Conservation (phyloP, 2,113 vertebrate genomes). For the Hiodon tergisus region DNA sequence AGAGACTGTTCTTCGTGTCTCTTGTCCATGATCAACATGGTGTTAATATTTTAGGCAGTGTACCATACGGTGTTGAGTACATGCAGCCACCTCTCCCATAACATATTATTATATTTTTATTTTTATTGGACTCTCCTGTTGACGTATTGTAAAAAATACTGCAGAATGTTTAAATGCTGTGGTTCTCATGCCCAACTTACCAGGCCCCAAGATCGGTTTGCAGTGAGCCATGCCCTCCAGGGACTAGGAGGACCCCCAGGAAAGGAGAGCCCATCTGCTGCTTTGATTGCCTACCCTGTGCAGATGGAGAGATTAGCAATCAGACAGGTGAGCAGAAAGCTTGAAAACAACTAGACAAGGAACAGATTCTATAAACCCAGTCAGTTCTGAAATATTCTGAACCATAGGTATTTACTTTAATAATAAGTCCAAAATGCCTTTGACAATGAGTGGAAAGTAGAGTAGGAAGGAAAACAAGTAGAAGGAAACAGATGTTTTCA, state of each 20-base stretch:
- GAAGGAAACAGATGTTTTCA: no score
- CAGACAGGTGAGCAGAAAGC: slow-evolving; percentile 44
- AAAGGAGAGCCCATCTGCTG: slow-evolving; percentile 64
- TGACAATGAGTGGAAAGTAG: no score
- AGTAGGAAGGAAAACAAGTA: no score
- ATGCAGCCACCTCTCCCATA: no score
- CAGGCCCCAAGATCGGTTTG: slow-evolving; percentile 61
- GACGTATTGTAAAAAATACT: neutral
- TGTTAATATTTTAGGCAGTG: no score
- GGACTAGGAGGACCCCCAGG: slow-evolving; percentile 54
- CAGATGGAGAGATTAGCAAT: slow-evolving; percentile 61
- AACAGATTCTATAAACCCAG: neutral
- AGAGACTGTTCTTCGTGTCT: no score
- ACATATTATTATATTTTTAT: neutral
- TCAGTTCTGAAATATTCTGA: neutral
- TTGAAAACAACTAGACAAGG: neutral
- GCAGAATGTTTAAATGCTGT: neutral
- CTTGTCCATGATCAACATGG: no score
- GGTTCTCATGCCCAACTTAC: neutral
- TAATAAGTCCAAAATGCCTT: no score
- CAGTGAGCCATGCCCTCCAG: slow-evolving; percentile 59
- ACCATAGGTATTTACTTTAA: neutral
- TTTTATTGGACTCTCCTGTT: neutral
- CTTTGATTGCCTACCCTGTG: slow-evolving; percentile 69
- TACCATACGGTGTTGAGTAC: no score